A percentile compares a stretch with the other conserved stretches of the same genome.
These are phyloP conservation scores for Drosophila parvula DNA, from an alignment of 1,140 invertebrate species.

Conservation along the genomic window DNA sequence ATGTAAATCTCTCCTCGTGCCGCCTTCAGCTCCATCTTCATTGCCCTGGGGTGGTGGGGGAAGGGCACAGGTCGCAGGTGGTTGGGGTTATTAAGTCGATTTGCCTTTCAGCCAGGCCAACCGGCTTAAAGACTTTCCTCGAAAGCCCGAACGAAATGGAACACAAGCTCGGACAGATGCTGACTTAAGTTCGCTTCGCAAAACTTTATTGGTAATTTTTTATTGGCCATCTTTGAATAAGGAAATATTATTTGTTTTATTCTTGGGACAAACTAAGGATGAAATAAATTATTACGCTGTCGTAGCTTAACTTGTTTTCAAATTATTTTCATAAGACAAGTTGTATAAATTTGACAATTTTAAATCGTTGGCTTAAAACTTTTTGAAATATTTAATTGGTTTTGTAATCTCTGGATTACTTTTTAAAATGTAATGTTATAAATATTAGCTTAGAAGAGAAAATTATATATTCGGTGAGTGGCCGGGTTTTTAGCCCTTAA, in stretches of 20 bases:
- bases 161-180: constrained; percentile 35
- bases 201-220: constrained; percentile 34
- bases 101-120: constrained; percentile 28
- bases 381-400: not conserved
- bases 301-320: not conserved
- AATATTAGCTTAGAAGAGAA: no score
- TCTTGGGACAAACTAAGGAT: not conserved
- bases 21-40: constrained; percentile 16
- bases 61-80: constrained; percentile 57
- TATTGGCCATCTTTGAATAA: constrained; percentile 1
- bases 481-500: no score
- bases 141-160: constrained; percentile 24
- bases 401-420: no score
- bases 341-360: not conserved
- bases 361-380: not conserved
- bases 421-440: no score
- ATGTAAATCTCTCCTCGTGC: constrained; percentile 63
- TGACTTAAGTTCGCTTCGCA: constrained; percentile 37
- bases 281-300: constrained; percentile 1
- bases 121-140: constrained; percentile 43
- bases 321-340: not conserved
- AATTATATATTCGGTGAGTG: no score
- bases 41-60: constrained; percentile 1
- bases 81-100: constrained; percentile 66
- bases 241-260: not conserved